Evolutionary conservation across 1,140 invertebrate genomes (phyloP), one percentile per base, ranked within the genome.

Genomic region (Phymastichus coffea): DNA sequence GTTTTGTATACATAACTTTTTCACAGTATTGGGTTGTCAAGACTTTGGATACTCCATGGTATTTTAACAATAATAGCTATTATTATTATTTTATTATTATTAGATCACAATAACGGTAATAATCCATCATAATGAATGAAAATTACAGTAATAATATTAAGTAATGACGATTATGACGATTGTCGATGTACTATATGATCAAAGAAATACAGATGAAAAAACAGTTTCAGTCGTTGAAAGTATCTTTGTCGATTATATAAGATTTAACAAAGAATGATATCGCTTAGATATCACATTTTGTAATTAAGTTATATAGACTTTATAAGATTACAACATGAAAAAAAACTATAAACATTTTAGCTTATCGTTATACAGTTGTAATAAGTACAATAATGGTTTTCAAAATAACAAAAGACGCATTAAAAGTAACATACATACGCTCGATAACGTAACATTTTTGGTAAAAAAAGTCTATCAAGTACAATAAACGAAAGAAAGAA

Each of bases 171-270:
- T 19, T n/a, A 35, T 35, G 26, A 49, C 40, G n/a, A 49, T 6
- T 15, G 2, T 33, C 47, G 40, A 22, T 48, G n/a, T 47, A 47
- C n/a, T 9, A 19, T 17, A 20, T 3, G 7, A 41, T 6, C 7
- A 19, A 20, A 3, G 22, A 19, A 17, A 41, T 12, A 46, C 15
- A 43, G 2, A 43, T 43, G 19, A 20, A 7, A 43, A 17, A 46
- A n/a, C 14, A 46, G 43, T 10, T n/a, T 47, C 44, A 47, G 44
- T 47, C 44, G 48, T 51, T 51, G 33, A 51, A 37, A 22, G 26
- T 15, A 12, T 38, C 15, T 35, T 25, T 38, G 2, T 25, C 48
- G 28, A 25, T 22, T 49, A 44, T 9, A 40, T 4, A 19, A 19
- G 20, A 43, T 23, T 20, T 44, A 17, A 4, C n/a, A 22, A 44